These are phyloP conservation scores for Calycopis cecrops DNA, from an alignment of 1,140 invertebrate genomes.

Conservation along the genomic window DNA sequence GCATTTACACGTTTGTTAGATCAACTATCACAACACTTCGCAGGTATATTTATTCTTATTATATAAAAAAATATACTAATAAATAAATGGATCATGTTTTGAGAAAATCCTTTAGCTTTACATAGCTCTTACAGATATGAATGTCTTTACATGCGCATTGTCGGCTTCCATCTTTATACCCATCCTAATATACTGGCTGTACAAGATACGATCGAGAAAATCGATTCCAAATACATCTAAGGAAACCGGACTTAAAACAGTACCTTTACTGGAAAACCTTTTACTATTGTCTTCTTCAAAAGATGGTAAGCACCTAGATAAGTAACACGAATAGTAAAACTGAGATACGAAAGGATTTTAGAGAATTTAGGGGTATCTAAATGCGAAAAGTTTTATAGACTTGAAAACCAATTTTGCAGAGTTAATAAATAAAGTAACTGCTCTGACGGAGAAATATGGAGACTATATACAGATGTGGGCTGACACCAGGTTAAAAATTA, in stretches of 20 bases:
- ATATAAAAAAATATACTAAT: too few species aligned
- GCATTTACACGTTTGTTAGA: too few species aligned
- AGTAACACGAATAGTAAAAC: not conserved
- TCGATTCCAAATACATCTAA: slow-evolving; percentile 80
- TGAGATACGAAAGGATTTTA: too few species aligned
- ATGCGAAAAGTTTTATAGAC: too few species aligned
- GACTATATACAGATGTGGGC: slow-evolving; percentile 48
- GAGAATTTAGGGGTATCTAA: too few species aligned
- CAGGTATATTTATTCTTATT: too few species aligned
- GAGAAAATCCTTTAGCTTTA: not conserved
- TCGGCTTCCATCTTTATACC: not conserved
- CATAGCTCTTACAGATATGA: not conserved
- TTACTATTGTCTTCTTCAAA: slow-evolving; percentile 79
- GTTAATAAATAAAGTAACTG: slow-evolving; percentile 32
- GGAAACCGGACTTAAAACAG: slow-evolving; percentile 80
- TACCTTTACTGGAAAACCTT: slow-evolving; percentile 82
- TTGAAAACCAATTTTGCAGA: slow-evolving; percentile 34
- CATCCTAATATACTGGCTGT: slow-evolving; percentile 66
- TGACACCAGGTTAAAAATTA: slow-evolving; percentile 46
- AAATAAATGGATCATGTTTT: too few species aligned
- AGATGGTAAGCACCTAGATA: slow-evolving; percentile 64
- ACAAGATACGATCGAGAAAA: slow-evolving; percentile 79
- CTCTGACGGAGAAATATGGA: slow-evolving; percentile 35
- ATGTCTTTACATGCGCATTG: not conserved
- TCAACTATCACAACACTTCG: too few species aligned